Conservation (phyloP, 23 tunicate species). For the Clavelina lepadiformis region DNA sequence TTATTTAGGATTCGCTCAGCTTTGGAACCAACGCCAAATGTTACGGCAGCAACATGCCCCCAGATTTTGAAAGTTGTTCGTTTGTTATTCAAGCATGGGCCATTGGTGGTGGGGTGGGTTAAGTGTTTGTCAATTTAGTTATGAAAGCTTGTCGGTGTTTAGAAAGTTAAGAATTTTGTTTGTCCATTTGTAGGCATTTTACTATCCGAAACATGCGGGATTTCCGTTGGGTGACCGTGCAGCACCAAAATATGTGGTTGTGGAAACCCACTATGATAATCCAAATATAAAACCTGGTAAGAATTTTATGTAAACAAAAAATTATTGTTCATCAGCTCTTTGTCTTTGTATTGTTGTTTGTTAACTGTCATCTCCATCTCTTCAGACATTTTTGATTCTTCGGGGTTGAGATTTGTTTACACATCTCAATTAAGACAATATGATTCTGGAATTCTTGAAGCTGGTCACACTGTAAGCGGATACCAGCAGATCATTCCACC, state of each 20-base stretch:
- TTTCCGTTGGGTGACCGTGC: slow-evolving; percentile 26
- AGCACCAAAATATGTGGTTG: slow-evolving; percentile 22
- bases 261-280: slow-evolving; percentile 61
- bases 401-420: slow-evolving; percentile 48
- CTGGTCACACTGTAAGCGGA: slow-evolving; percentile 21
- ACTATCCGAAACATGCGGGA: slow-evolving; percentile 37
- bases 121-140: not conserved
- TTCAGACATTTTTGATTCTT: slow-evolving; percentile 42
- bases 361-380: not conserved
- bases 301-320: too few relatives aligned
- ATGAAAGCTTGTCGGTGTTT: too few relatives aligned
- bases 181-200: slow-evolving; percentile 5
- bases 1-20: too few relatives aligned
- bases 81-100: slow-evolving; percentile 29
- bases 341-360: too few relatives aligned
- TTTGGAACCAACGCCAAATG: slow-evolving; percentile 17
- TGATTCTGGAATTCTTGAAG: slow-evolving; percentile 36
- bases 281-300: slow-evolving; percentile 18
- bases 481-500: slow-evolving; percentile 43
- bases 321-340: not conserved
- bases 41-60: slow-evolving; percentile 33
- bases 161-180: too few relatives aligned
- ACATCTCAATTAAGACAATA: slow-evolving; percentile 32
- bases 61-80: slow-evolving; percentile 17
- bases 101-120: slow-evolving; percentile 48